These are phyloP conservation scores for Tipula vernalis DNA, from an alignment of 2,888 invertebrate species.

Conservation along the genomic window DNA sequence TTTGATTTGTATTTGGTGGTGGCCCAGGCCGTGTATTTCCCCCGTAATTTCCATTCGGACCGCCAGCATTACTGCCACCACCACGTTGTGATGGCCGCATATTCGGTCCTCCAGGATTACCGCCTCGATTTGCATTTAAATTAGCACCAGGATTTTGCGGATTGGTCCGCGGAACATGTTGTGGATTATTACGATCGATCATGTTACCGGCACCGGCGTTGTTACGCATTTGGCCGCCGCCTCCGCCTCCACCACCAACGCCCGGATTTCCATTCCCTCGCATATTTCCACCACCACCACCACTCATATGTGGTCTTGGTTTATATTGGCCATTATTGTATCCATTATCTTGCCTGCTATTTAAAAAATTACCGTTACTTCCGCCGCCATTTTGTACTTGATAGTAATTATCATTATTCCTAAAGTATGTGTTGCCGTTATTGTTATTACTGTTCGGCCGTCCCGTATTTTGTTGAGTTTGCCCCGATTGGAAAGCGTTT, in stretches of 20 bases:
- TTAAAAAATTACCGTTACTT: conserved; percentile 13
- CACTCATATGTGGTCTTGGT: conserved; percentile 18
- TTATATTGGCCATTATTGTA: conserved; percentile 22
- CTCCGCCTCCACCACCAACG: background rate
- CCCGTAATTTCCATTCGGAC: conserved; percentile 23
- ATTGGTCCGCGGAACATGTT: background rate
- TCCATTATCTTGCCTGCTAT: conserved; percentile 19
- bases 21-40: conserved; percentile 14
- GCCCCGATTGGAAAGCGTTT: conserved; percentile 19
- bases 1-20: background rate
- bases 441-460: conserved; percentile 22
- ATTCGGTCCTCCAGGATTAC: background rate
- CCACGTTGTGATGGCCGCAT: background rate
- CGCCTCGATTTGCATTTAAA: background rate
- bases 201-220: background rate
- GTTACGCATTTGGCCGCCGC: background rate
- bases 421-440: conserved; percentile 14
- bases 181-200: background rate
- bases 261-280: conserved; percentile 18
- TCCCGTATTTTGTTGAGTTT: conserved; percentile 20
- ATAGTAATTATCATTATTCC: conserved; percentile 12
- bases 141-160: background rate
- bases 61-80: conserved; percentile 15
- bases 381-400: conserved; percentile 19
- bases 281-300: conserved; percentile 15